These are phyloP conservation scores for Lagopus muta DNA, from an alignment of 2,113 vertebrate species.

Conservation along the genomic window DNA sequence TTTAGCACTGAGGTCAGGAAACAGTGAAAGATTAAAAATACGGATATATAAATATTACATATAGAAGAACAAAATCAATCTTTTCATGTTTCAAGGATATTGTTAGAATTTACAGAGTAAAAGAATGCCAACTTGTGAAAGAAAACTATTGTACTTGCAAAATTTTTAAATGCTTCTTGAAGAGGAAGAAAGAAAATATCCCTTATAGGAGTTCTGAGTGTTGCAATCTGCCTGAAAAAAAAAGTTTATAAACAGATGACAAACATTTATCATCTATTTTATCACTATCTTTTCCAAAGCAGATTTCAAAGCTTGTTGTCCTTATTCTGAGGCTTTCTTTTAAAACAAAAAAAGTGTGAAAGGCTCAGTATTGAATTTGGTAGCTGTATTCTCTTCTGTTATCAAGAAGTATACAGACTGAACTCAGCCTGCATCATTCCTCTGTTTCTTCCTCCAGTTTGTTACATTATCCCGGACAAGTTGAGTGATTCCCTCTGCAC, in stretches of 20 bases:
- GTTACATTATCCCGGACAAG: neutral
- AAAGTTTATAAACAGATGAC: too few relatives aligned
- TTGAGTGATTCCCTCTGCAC: neutral
- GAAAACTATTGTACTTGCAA: neutral
- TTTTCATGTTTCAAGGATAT: neutral
- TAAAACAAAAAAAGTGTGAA: conserved; percentile 5
- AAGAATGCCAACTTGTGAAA: neutral
- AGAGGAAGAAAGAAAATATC: neutral
- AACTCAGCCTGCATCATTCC: neutral
- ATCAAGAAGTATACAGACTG: neutral
- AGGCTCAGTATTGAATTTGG: neutral
- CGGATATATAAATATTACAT: neutral
- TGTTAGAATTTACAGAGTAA: neutral
- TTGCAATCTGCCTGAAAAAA: neutral
- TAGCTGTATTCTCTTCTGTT: neutral
- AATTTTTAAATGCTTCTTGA: neutral
- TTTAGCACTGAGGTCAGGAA: neutral
- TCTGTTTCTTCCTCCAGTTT: neutral
- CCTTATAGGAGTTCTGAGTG: neutral
- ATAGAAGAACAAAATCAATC: neutral
- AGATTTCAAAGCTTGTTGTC: neutral
- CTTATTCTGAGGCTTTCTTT: neutral
- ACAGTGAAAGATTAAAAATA: neutral
- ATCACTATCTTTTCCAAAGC: neutral
- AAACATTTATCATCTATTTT: neutral